Conservation (phyloP, 2,797 vertebrate genomes). For the Serranus cabrilla region DNA sequence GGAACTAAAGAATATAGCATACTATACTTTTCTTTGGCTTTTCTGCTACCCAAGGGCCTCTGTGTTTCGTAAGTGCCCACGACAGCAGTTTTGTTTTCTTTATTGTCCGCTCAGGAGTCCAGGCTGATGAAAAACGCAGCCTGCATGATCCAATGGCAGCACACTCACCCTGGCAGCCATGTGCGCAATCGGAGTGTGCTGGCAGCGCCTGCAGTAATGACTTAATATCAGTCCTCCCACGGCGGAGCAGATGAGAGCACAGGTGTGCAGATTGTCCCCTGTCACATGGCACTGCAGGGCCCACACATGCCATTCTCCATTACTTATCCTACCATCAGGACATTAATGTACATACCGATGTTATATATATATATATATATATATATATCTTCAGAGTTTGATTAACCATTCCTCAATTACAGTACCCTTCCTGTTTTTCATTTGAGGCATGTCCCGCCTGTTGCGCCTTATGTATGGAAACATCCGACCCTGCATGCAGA, state of each 20-base stretch:
- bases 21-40: constrained; percentile 15
- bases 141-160: constrained; percentile 59
- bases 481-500: constrained; percentile 12
- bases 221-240: constrained; percentile 80
- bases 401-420: neutral
- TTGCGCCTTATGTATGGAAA: constrained; percentile 6
- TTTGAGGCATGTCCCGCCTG: neutral
- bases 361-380: neutral
- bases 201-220: constrained; percentile 74
- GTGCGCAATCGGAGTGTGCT: constrained; percentile 55
- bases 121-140: constrained; percentile 54
- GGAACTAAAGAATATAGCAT: neutral
- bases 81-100: constrained; percentile 62
- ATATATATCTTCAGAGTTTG: neutral
- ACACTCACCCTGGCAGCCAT: constrained; percentile 55
- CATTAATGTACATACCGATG: constrained; percentile 44
- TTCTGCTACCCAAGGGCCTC: constrained; percentile 20
- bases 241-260: constrained; percentile 79
- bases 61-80: constrained; percentile 35
- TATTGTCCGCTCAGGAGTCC: constrained; percentile 55
- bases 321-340: constrained; percentile 53
- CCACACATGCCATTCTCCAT: constrained; percentile 62
- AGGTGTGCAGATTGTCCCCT: constrained; percentile 78
- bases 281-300: constrained; percentile 69
- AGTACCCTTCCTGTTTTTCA: neutral